phyloP scores from a whole-genome alignment of 2,888 invertebrate genomes.

The Macrosoma leucophasiata region DNA sequence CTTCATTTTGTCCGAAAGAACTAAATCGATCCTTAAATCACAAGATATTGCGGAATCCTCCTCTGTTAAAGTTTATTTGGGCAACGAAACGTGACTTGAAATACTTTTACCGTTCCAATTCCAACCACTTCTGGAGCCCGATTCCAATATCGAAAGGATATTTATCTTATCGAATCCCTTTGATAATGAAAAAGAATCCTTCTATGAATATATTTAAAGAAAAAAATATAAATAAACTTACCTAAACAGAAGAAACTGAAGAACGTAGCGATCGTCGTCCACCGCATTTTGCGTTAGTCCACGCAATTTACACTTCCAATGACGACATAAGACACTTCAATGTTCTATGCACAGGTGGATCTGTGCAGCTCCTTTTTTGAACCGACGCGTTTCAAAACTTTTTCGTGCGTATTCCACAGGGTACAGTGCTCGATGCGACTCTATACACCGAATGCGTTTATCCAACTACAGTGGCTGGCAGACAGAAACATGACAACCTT shows the following conservation, averaged over 20 bases:
- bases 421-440: conserved; percentile 34
- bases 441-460: conserved; percentile 35
- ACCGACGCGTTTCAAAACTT: conserved; percentile 36
- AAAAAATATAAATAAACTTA: conserved; percentile 38
- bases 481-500: conserved; percentile 36
- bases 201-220: too few relatives aligned
- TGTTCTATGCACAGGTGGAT: conserved; percentile 15
- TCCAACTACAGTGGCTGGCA: conserved; percentile 41
- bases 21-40: conserved; percentile 28
- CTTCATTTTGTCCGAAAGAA: too few relatives aligned
- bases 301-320: conserved; percentile 41
- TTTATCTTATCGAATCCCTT: too few relatives aligned
- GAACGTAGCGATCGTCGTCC: conserved; percentile 40
- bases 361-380: conserved; percentile 21
- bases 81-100: conserved; percentile 38
- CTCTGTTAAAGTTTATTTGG: conserved; percentile 33
- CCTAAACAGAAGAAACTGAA: conserved; percentile 45
- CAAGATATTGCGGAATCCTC: conserved; percentile 13
- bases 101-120: conserved; percentile 11
- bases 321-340: conserved; percentile 34
- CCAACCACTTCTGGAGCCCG: not conserved
- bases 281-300: conserved; percentile 46
- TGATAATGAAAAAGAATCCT: too few relatives aligned
- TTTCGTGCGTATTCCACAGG: conserved; percentile 35
- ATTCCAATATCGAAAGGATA: not conserved